Conservation (phyloP, 2,797 vertebrate genomes). For the Myiothlypis coronata region DNA sequence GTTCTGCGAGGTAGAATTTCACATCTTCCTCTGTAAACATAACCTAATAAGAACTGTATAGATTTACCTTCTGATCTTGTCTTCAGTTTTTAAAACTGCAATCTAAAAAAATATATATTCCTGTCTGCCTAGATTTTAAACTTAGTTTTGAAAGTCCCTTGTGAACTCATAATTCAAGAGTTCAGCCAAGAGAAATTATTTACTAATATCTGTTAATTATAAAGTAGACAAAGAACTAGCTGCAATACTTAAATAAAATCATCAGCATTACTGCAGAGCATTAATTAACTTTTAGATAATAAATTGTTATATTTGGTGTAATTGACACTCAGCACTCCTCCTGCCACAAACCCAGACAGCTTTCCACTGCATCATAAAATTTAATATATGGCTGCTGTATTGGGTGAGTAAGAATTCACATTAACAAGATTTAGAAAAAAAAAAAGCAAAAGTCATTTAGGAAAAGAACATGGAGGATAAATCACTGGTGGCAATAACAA, state of each 20-base stretch:
- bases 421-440: not conserved
- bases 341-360: not conserved
- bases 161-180: not conserved
- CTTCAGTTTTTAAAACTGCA: slow-evolving; percentile 66
- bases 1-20: slow-evolving; percentile 99
- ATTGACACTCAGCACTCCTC: not conserved
- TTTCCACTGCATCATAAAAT: slow-evolving; percentile 34
- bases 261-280: not conserved
- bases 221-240: not conserved
- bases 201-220: not conserved
- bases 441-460: not conserved
- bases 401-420: not conserved
- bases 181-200: not conserved
- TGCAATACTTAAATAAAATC: not conserved
- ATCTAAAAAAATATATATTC: slow-evolving; percentile 42
- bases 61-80: slow-evolving; percentile 91
- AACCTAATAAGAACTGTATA: slow-evolving; percentile 98
- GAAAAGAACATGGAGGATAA: not conserved
- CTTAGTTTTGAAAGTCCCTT: not conserved
- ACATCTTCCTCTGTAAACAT: slow-evolving; percentile 99
- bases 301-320: not conserved
- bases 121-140: not conserved
- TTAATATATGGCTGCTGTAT: not conserved
- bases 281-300: not conserved
- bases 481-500: not conserved